Percentiles rank a stretch among this genome's conserved stretches.
These are phyloP conservation scores for Triplophysa dalaica DNA, from an alignment of 2,113 vertebrate genomes.

Conservation along the genomic window DNA sequence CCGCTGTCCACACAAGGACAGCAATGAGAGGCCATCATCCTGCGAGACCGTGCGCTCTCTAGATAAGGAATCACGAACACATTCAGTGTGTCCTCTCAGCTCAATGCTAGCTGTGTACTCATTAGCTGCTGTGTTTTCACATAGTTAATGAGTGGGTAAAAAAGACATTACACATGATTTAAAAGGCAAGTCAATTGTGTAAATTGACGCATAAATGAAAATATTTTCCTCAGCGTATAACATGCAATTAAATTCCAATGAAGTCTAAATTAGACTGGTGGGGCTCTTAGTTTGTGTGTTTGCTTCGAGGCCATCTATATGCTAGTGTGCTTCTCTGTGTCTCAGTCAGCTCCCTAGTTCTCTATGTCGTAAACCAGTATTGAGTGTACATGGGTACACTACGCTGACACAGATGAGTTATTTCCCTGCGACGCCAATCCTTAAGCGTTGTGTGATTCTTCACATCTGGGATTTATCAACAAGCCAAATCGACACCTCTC, in stretches of 20 bases:
- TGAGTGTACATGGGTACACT: too few relatives aligned
- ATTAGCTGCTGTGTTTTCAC: slow-evolving; percentile 38
- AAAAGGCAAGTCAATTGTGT: neutral
- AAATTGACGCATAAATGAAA: neutral
- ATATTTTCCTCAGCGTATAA: neutral
- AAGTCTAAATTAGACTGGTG: too few relatives aligned
- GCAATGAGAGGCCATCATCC: slow-evolving; percentile 45
- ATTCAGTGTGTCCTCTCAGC: slow-evolving; percentile 25
- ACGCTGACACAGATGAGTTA: too few relatives aligned
- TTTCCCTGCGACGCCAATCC: too few relatives aligned
- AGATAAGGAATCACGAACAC: slow-evolving; percentile 46
- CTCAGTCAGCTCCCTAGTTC: too few relatives aligned
- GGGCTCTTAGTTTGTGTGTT: too few relatives aligned
- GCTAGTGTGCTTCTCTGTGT: too few relatives aligned
- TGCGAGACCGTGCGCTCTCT: slow-evolving; percentile 41
- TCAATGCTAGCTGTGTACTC: slow-evolving; percentile 31
- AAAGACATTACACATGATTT: slow-evolving; percentile 28
- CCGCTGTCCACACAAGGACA: slow-evolving; percentile 52
- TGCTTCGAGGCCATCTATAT: too few relatives aligned
- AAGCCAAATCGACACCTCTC: too few relatives aligned
- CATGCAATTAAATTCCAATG: neutral
- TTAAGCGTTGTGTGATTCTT: too few relatives aligned
- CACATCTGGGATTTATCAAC: too few relatives aligned
- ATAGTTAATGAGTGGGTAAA: slow-evolving; percentile 30
- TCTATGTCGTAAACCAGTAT: too few relatives aligned